phyloP scores from a whole-genome alignment of 2,888 invertebrate genomes.

The Timandra comae region DNA sequence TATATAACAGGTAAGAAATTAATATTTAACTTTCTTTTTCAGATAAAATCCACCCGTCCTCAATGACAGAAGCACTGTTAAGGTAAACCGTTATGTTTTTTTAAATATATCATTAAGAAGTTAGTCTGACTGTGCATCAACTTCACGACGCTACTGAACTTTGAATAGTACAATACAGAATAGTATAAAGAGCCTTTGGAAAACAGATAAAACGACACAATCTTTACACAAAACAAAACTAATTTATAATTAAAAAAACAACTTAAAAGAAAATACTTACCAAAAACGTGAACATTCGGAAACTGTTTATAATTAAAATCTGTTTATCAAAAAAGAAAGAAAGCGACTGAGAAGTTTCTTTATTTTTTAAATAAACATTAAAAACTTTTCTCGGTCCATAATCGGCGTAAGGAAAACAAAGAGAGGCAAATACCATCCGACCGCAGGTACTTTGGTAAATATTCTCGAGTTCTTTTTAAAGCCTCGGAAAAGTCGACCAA shows the following conservation, averaged over 20 bases:
- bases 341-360: slow-evolving; percentile 17
- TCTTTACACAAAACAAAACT: no score
- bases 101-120: no score
- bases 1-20: no score
- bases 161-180: no score
- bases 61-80: slow-evolving; percentile 4
- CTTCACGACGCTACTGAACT: no score
- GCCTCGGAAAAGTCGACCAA: slow-evolving; percentile 41
- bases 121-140: no score
- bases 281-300: no score
- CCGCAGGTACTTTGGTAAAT: slow-evolving; percentile 35
- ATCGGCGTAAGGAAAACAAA: slow-evolving; percentile 16
- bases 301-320: slow-evolving; percentile 18
- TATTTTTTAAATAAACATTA: slow-evolving; percentile 22
- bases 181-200: no score
- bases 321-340: slow-evolving; percentile 14
- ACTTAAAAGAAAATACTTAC: no score
- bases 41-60: neutral
- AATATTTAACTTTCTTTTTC: neutral
- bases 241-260: no score
- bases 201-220: no score
- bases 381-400: slow-evolving; percentile 13
- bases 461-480: slow-evolving; percentile 34
- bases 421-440: slow-evolving; percentile 19
- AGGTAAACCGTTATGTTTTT: no score